A percentile compares a stretch with the other conserved stretches of the same genome.
These are phyloP conservation scores for Oxystoma pomonae DNA, from an alignment of 2,888 invertebrate genomes.

Conservation along the genomic window DNA sequence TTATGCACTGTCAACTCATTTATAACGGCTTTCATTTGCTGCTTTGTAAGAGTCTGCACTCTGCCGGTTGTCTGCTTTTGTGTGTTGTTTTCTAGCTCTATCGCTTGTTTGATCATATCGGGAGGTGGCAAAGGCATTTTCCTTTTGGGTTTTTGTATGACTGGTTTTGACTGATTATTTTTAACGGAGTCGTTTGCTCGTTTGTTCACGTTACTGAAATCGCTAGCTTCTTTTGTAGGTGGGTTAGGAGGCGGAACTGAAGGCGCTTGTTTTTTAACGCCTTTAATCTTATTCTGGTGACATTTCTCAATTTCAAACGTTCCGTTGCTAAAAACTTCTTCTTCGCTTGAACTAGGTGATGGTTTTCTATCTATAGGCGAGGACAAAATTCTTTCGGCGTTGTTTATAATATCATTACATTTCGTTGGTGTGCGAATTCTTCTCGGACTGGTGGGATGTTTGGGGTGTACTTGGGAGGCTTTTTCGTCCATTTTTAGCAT, in stretches of 20 bases:
- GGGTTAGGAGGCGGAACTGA: neutral
- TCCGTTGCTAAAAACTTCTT: too few species aligned
- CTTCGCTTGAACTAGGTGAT: neutral
- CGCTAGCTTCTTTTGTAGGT: neutral
- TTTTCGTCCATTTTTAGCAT: constrained; percentile 31
- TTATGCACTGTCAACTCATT: constrained; percentile 47
- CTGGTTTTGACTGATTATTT: too few species aligned
- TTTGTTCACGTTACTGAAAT: neutral
- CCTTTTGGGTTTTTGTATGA: neutral
- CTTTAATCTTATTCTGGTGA: neutral
- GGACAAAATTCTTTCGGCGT: neutral
- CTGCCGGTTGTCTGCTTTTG: constrained; percentile 47
- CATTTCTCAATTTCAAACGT: too few species aligned
- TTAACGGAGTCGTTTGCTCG: neutral
- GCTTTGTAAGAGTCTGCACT: constrained; percentile 54
- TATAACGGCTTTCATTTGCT: constrained; percentile 61
- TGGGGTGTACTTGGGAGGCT: constrained; percentile 7
- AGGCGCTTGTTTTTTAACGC: neutral
- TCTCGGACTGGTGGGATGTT: constrained; percentile 22
- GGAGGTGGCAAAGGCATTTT: constrained; percentile 44
- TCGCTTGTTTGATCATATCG: constrained; percentile 65
- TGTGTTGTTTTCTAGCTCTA: constrained; percentile 50
- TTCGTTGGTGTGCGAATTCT: constrained; percentile 40
- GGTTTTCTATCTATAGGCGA: neutral
- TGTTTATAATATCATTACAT: constrained; percentile 23